A percentile compares a stretch with the other conserved stretches of the same genome.
phyloP scores from a whole-genome alignment of 2,888 invertebrate species.

The Drosophila nr. medialis region DNA sequence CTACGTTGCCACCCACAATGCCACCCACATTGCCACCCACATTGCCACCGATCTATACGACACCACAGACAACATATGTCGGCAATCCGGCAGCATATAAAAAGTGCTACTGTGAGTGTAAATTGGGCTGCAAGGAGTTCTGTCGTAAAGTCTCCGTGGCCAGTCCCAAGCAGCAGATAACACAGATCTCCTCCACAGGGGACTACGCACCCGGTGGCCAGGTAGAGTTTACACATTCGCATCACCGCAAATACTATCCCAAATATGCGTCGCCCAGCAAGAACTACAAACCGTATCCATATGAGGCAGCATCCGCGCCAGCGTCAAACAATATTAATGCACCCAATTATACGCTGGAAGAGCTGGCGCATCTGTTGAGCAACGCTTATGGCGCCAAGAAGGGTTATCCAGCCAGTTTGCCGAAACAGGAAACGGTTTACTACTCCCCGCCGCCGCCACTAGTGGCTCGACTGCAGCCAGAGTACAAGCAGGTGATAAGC shows the following conservation, averaged over 20 bases:
- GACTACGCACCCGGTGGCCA: conserved; percentile 65
- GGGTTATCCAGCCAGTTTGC: conserved; percentile 34
- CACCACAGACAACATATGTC: conserved; percentile 5
- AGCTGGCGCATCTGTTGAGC: conserved; percentile 65
- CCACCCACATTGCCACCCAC: not conserved
- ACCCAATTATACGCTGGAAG: conserved; percentile 70
- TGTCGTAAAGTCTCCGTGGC: conserved; percentile 73
- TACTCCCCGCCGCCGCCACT: conserved; percentile 20
- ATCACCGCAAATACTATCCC: conserved; percentile 67
- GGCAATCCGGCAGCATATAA: conserved; percentile 46
- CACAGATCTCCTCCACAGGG: conserved; percentile 67
- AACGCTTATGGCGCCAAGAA: conserved; percentile 58
- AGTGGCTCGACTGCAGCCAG: conserved; percentile 18
- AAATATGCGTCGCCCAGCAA: conserved; percentile 42
- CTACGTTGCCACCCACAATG: not conserved
- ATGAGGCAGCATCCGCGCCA: conserved; percentile 35
- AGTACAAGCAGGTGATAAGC: conserved; percentile 22
- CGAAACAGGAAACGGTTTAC: conserved; percentile 24
- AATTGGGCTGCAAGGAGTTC: conserved; percentile 79
- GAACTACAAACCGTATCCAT: conserved; percentile 56
- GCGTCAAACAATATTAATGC: conserved; percentile 56
- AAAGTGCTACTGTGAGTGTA: conserved; percentile 81
- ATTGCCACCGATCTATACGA: conserved; percentile 5
- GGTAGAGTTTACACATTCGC: conserved; percentile 71
- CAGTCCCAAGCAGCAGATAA: conserved; percentile 64